Conservation (phyloP, 2,113 vertebrate genomes). For the Cyanoliseus patagonus region DNA sequence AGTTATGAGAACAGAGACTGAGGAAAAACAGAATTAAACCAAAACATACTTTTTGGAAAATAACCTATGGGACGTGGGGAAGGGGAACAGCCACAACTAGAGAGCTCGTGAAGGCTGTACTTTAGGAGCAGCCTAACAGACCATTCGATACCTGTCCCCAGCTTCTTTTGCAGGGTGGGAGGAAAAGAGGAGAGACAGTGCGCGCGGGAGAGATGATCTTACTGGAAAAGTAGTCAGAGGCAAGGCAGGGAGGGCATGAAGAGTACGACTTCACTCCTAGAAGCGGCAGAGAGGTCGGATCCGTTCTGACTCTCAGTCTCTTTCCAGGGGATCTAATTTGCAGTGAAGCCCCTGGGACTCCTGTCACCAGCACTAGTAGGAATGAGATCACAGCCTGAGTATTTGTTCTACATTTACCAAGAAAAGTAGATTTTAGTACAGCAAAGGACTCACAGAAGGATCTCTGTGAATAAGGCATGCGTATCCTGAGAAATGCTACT, state of each 20-base stretch:
- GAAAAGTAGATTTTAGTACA: conserved; percentile 31
- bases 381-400: conserved; percentile 54
- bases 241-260: conserved; percentile 1
- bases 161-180: neutral
- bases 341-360: conserved; percentile 49
- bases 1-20: neutral
- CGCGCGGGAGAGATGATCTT: neutral
- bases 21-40: conserved; percentile 29
- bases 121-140: neutral
- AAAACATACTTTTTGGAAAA: neutral
- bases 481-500: neutral
- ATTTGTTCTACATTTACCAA: neutral
- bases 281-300: conserved; percentile 20
- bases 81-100: neutral
- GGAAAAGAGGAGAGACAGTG: neutral
- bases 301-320: neutral
- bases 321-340: conserved; percentile 56
- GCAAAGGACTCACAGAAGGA: neutral
- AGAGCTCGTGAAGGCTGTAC: neutral
- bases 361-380: neutral
- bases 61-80: neutral
- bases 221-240: conserved; percentile 43
- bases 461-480: neutral
- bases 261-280: neutral
- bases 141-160: neutral